Conservation (phyloP, 2,113 vertebrate species). For the Numida meleagris region DNA sequence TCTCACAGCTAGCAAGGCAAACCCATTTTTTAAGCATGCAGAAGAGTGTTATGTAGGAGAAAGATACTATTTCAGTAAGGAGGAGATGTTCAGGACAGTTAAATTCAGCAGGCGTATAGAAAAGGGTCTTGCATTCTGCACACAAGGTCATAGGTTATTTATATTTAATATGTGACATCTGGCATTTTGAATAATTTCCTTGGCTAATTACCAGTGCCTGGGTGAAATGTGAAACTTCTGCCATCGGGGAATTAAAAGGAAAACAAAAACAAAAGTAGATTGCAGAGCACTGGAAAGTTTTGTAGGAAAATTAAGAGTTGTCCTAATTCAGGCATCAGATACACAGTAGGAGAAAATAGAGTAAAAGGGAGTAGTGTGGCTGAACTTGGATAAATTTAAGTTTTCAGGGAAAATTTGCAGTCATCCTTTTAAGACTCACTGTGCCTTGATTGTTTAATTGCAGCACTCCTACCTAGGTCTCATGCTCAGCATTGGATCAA, state of each 20-base stretch:
- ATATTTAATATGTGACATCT: slow-evolving; percentile 68
- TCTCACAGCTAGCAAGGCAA: neutral
- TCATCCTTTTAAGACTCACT: neutral
- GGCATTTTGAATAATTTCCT: slow-evolving; percentile 66
- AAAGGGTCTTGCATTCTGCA: slow-evolving; percentile 26
- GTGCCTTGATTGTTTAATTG: neutral
- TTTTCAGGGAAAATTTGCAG: neutral
- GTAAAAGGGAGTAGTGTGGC: neutral
- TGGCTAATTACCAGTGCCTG: slow-evolving; percentile 62
- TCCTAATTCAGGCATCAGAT: slow-evolving; percentile 1
- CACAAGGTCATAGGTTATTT: slow-evolving; percentile 55
- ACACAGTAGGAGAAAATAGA: neutral
- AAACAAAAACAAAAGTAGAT: slow-evolving; percentile 44
- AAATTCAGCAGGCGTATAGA: slow-evolving; percentile 32
- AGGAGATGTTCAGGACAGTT: neutral
- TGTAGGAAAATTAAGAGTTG: slow-evolving; percentile 8
- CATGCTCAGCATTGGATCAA: slow-evolving; percentile 16
- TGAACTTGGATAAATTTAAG: neutral
- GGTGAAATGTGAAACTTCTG: slow-evolving; percentile 61
- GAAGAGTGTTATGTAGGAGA: neutral
- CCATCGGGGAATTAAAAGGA: slow-evolving; percentile 34
- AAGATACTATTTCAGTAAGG: neutral
- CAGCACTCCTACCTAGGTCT: neutral
- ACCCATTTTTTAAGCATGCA: neutral
- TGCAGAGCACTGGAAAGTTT: slow-evolving; percentile 18